Evolutionary conservation across 1,140 invertebrate species (phyloP), one percentile per base, ranked within the genome.

Genomic region (Dufourea novaeangliae): DNA sequence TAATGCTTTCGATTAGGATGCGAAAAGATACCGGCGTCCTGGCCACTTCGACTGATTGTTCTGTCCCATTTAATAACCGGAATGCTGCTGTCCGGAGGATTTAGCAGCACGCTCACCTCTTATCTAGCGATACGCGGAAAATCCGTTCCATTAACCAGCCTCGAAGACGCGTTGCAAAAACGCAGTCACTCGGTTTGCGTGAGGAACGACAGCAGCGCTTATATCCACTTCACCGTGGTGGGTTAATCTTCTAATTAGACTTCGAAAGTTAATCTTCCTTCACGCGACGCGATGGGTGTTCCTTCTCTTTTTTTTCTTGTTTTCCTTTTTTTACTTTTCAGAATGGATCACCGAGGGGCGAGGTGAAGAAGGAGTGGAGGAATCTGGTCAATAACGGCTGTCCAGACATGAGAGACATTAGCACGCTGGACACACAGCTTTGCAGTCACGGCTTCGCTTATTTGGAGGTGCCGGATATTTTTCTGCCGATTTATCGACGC

Each of bases 41-140:
- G 82, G 83, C 85, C 88, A 0, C 25, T 89, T 0, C 78, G 88
- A 54, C 41, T 87, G 22, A 76, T 85, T 17, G 67, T 85, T 3
- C 20, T 89, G 34, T 83, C 84, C 0, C 72, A 73, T 20, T 52
- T 90, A 17, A 64, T 85, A 63, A 85, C 86, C 75, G 86, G 88
- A 64, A 81, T 88, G 66, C 59, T 89, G n/a, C 50, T 89, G 61
- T 79, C 80, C 0, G 83, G 75, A 32, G 88, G 80, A 41, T 89
- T 88, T 32, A 87, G 78, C 52, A 88, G 87, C 46, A 84, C 79
- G 22, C 66, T 89, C 2, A 86, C 84, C 12, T 90, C 88, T 17
- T 84, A 76, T 63, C 68, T 89, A n/a, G 73, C 86, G 4, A 86
- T 79, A 27, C 76, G 69, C 22, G 70, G 80, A 57, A 79, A 77